Base-by-base conservation (phyloP, 2,113 vertebrate genomes). In the Notothenia rossii region DNA sequence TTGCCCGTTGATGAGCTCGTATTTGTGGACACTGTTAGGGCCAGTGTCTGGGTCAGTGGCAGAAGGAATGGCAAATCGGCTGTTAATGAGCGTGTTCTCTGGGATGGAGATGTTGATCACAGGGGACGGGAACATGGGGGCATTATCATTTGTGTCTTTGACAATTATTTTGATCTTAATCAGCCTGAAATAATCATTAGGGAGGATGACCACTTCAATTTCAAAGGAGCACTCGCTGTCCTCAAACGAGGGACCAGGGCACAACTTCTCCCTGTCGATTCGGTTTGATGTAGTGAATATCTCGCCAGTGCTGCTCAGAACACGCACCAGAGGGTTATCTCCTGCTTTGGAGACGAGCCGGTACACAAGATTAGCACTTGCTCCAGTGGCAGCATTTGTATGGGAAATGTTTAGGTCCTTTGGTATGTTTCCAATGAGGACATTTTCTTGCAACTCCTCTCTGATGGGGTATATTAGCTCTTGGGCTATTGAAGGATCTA, bases 61-160 rank as follows among this genome's bases (percentile, higher is more conserved):
- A 60, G 98, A 99, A 54, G 98, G 98, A 67, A 99, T 98, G 15
- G 98, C 96, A 86, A 99, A 99, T 81, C 98, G 97, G 89, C 97
- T 99, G 96, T 98, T 99, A 95, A 98, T 97, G 89, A 99, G 95
- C 75, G 98, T 99, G 93, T 99, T 99, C 94, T 99, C 98, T 1
- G 98, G 98, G 88, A 99, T 99, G 88, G 98, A 99, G 89, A 99
- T 99, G 95, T 99, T 99, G 93, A 99, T 99, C 85, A 99, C 98
- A 17, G 98, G 98, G 20, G 97, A 99, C 4, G 98, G 98, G 86
- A 99, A 99, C 98, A 99, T 99, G 83, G 98, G 98, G 29, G 98
- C 97, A 84, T 99, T 99, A 92, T 99, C 98, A 70, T 99, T 99
- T 93, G 97, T 98, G 95, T 99, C 98, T 94, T 97, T 98, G 75